phyloP scores from a whole-genome alignment of 2,888 invertebrate genomes.

The Pomacea canaliculata region DNA sequence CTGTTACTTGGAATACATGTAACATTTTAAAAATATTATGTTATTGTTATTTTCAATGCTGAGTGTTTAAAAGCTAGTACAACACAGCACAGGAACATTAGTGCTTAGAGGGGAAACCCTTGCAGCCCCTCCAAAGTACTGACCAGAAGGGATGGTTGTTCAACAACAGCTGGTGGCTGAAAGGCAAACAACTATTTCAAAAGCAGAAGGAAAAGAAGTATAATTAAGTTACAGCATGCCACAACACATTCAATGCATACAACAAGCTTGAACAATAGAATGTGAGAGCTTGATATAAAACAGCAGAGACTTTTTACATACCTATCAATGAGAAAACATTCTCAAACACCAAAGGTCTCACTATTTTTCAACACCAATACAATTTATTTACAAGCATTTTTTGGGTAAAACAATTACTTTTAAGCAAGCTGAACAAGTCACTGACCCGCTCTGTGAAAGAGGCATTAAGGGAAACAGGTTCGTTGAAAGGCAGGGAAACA shows the following conservation, averaged over 20 bases:
- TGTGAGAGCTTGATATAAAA: too few species aligned
- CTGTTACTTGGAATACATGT: too few species aligned
- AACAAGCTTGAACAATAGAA: too few species aligned
- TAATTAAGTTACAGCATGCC: too few species aligned
- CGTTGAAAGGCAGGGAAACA: conserved; percentile 39
- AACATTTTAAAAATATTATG: not conserved
- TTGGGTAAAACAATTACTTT: too few species aligned
- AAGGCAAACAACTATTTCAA: conserved; percentile 8
- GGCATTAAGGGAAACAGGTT: conserved; percentile 38
- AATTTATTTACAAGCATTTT: too few species aligned
- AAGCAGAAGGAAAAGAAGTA: not conserved
- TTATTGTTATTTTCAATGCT: not conserved
- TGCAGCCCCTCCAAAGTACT: not conserved
- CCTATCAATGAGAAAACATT: too few species aligned
- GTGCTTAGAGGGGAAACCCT: not conserved
- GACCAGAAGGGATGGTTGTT: conserved; percentile 15
- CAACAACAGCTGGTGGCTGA: conserved; percentile 10
- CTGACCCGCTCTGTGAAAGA: conserved; percentile 52
- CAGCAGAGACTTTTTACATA: too few species aligned
- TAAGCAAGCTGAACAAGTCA: not conserved
- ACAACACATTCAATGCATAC: too few species aligned
- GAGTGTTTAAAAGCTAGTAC: not conserved
- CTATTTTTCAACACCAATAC: too few species aligned
- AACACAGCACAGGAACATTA: not conserved
- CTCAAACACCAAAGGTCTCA: too few species aligned